phyloP scores from a whole-genome alignment of 2,888 invertebrate species.

The Apomyelois bistriatella region DNA sequence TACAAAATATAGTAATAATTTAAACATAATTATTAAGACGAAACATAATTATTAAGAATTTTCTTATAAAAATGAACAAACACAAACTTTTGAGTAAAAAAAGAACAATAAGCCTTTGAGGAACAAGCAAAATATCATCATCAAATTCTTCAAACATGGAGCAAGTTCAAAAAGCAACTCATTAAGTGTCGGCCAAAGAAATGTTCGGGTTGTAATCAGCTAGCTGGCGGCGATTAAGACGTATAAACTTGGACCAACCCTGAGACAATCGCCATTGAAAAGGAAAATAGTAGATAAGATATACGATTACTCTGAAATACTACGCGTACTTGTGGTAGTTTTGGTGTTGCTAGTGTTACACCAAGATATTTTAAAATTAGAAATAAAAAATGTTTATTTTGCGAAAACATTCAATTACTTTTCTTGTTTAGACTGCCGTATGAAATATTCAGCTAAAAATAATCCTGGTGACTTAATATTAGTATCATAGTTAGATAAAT shows the following conservation, averaged over 20 bases:
- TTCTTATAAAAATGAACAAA: constrained; percentile 14
- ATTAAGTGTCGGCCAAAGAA: constrained; percentile 61
- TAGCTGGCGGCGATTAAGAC: constrained; percentile 66
- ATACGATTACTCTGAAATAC: too few species aligned
- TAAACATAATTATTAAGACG: neutral
- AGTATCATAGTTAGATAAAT: too few species aligned
- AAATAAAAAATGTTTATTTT: too few species aligned
- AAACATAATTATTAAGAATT: neutral
- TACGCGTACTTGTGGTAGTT: too few species aligned
- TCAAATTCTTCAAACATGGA: constrained; percentile 37
- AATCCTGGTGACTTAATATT: too few species aligned
- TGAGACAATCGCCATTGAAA: constrained; percentile 45
- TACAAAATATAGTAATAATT: neutral
- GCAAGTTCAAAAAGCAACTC: constrained; percentile 57
- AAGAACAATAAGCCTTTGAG: constrained; percentile 38
- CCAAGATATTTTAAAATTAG: too few species aligned
- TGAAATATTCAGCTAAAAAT: too few species aligned
- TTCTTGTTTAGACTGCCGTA: too few species aligned
- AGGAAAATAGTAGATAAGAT: constrained; percentile 18
- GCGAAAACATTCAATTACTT: too few species aligned
- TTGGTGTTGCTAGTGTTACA: too few species aligned
- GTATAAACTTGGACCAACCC: constrained; percentile 58
- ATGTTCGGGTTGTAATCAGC: constrained; percentile 61
- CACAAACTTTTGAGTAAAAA: constrained; percentile 24
- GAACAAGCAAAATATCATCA: constrained; percentile 31